These are phyloP conservation scores for Sicus ferrugineus DNA, from an alignment of 2,888 invertebrate species.

Conservation along the genomic window DNA sequence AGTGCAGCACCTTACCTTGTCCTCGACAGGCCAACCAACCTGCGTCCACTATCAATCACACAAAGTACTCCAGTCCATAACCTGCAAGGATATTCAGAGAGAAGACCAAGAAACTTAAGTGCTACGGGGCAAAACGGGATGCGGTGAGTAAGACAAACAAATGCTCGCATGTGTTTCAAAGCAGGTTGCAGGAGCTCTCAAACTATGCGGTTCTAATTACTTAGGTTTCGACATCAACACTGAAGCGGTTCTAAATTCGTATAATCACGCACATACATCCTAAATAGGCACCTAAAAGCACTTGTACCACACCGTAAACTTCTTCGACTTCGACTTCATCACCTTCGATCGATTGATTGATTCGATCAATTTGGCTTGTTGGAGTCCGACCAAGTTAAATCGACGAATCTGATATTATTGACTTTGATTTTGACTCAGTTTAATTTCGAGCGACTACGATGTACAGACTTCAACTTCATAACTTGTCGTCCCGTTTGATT, in stretches of 20 bases:
- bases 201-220: slow-evolving; percentile 28
- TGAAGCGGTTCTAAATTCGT: slow-evolving; percentile 37
- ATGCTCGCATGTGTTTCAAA: slow-evolving; percentile 25
- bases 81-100: slow-evolving; percentile 55
- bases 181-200: slow-evolving; percentile 31
- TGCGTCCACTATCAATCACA: slow-evolving; percentile 53
- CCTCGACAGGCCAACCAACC: slow-evolving; percentile 59
- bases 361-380: too few relatives aligned
- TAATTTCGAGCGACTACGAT: not conserved
- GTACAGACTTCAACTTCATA: too few relatives aligned
- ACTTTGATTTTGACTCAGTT: not conserved
- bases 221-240: slow-evolving; percentile 23
- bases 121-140: not conserved
- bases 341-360: not conserved
- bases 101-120: slow-evolving; percentile 41
- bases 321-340: not conserved
- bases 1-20: not conserved
- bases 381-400: too few relatives aligned
- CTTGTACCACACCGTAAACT: not conserved
- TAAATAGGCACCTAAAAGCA: slow-evolving; percentile 48
- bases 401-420: not conserved
- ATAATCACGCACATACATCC: slow-evolving; percentile 37
- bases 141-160: slow-evolving; percentile 18
- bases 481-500: not conserved
- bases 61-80: slow-evolving; percentile 62